Evolutionary conservation across 2,888 invertebrate species (phyloP).

Genomic region (Idaea dimidiata): DNA sequence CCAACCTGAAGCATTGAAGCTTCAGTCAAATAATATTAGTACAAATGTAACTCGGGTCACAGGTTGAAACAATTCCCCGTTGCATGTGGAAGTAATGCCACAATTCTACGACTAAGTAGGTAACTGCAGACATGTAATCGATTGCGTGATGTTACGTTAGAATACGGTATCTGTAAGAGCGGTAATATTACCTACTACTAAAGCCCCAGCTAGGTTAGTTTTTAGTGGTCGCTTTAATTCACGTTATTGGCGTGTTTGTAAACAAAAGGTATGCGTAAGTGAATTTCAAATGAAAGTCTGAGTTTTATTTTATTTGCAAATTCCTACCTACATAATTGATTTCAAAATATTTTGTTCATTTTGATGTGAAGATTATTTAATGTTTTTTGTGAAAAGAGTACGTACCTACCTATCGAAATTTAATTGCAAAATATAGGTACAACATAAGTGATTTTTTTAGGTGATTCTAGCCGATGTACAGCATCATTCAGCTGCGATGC

Average conservation of each 20-base stretch:
- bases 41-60: not conserved
- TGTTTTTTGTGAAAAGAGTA: no score
- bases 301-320: not conserved
- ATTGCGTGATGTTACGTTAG: slow-evolving; percentile 11
- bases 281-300: not conserved
- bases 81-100: slow-evolving; percentile 4
- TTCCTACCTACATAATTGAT: not conserved
- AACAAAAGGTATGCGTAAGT: not conserved
- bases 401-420: no score
- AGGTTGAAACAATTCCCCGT: not conserved
- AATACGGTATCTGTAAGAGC: slow-evolving; percentile 6
- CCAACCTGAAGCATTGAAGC: no score
- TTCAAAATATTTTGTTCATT: not conserved
- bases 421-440: no score
- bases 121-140: slow-evolving; percentile 4
- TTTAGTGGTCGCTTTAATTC: not conserved
- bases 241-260: not conserved
- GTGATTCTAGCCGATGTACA: no score
- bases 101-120: slow-evolving; percentile 2
- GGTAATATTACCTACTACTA: slow-evolving; percentile 3
- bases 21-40: no score
- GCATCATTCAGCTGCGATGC: no score
- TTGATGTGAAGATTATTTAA: no score
- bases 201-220: not conserved
- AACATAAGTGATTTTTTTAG: no score